Conservation (phyloP, 2,113 vertebrate species). For the Cephalopholis sonnerati region DNA sequence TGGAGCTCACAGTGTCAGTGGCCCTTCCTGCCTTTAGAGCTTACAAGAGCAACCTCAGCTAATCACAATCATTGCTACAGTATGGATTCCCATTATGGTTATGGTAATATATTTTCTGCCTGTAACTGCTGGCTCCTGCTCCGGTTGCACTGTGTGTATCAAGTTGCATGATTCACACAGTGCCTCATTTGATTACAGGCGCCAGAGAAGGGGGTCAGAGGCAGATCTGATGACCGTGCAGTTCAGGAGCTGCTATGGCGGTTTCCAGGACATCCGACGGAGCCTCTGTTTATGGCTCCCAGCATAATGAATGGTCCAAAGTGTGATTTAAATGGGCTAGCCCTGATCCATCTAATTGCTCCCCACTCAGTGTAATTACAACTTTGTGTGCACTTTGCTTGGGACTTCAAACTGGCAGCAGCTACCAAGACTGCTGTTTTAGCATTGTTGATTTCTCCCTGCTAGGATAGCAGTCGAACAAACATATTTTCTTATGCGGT, state of each 20-base stretch:
- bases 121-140: slow-evolving; percentile 50
- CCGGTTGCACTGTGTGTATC: slow-evolving; percentile 54
- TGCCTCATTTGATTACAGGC: slow-evolving; percentile 76
- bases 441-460: slow-evolving; percentile 43
- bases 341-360: slow-evolving; percentile 65
- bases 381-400: slow-evolving; percentile 56
- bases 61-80: slow-evolving; percentile 24
- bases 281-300: slow-evolving; percentile 53
- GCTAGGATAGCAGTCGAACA: slow-evolving; percentile 1
- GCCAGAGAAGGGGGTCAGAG: slow-evolving; percentile 67
- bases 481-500: neutral
- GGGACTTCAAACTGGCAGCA: slow-evolving; percentile 45
- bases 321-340: slow-evolving; percentile 65
- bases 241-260: slow-evolving; percentile 46
- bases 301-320: slow-evolving; percentile 64
- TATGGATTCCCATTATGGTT: slow-evolving; percentile 53
- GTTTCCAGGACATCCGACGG: slow-evolving; percentile 61
- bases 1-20: neutral
- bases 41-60: slow-evolving; percentile 13
- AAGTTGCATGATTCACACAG: slow-evolving; percentile 63
- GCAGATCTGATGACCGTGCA: slow-evolving; percentile 72
- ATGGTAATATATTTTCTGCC: slow-evolving; percentile 46
- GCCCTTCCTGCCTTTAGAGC: slow-evolving; percentile 1
- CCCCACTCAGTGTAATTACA: slow-evolving; percentile 72
- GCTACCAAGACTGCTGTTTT: slow-evolving; percentile 31